Base-by-base conservation (phyloP, 1,140 invertebrate species). In the Brachionus koreanus region DNA sequence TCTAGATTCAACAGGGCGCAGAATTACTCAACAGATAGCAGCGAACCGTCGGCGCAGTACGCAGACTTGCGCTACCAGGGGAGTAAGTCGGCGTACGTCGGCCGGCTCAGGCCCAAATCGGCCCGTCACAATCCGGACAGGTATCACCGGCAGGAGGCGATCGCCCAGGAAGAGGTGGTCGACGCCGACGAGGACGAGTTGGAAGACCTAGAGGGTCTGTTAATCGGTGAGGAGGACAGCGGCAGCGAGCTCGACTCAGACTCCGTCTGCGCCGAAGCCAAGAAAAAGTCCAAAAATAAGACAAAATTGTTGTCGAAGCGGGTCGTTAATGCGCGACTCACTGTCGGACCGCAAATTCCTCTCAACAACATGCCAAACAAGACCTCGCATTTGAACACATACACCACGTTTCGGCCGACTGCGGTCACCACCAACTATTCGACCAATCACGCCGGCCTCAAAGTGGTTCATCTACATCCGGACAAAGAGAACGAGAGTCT, bases 401-500 rank as follows among this genome's bases (percentile, higher is more conserved):
- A 79, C n/a, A 79, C 76, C 12, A 79, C 76, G 5, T 79, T 79
- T 79, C 25, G 76, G 57, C 76, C 76, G 7, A 79, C 76, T 16
- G 76, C 76, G 2, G 76, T 79, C 9, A 79, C 76, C 23, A 79
- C 76, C 23, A 79, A 57, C 37, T 79, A 79, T 37, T 79, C 76
- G 61, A 79, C 49, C 39, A 63, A n/a, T 33, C 49, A 25, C 12
- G 10, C 49, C 25, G 39, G 39, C 43, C 43, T 46, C 16, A 79
- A 79, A 57, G 49, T 57, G 6, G 49, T 65, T 3, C n/a, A 79
- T 79, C 39, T 79, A 23, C 49, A 65, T 37, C 49, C 49, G n/a
- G 76, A 79, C 37, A 79, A 57, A 19, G 49, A 79, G 10, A 61
- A 33, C 49, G 23, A 79, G 9, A 29, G 23, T 12, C 33, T 74